A percentile compares a stretch with the other conserved stretches of the same genome.
Evolutionary conservation across 2,888 invertebrate genomes (phyloP).

Genomic region (Acholoe squamosa): DNA sequence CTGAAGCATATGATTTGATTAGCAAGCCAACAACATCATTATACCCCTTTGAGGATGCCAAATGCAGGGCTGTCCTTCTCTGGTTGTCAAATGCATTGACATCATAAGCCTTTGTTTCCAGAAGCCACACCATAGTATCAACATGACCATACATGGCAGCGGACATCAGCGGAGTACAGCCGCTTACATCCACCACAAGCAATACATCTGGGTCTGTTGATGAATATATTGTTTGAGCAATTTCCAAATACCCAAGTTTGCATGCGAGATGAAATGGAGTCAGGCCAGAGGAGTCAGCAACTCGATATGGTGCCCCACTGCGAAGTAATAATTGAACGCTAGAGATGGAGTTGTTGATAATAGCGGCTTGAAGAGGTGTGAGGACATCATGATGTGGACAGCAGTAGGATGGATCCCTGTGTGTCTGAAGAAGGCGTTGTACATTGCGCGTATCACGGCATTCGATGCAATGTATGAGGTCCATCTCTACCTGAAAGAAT

Average conservation of each 20-base stretch:
- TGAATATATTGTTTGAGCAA: background rate
- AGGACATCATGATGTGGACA: background rate
- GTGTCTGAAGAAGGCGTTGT: background rate
- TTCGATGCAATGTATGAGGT: background rate
- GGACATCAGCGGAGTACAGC: background rate
- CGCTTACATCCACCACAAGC: background rate
- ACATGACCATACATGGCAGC: background rate
- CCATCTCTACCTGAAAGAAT: background rate
- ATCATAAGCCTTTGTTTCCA: background rate
- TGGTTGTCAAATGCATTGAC: background rate
- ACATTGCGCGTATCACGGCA: background rate
- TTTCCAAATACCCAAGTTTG: constrained; percentile 4
- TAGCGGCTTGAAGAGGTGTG: background rate
- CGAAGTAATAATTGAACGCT: background rate
- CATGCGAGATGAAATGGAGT: background rate
- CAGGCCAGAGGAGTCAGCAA: background rate
- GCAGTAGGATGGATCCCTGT: background rate
- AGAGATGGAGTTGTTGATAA: background rate
- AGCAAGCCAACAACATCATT: background rate
- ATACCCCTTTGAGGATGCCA: constrained; percentile 19
- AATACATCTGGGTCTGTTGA: background rate
- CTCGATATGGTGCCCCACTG: background rate
- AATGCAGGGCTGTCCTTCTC: background rate
- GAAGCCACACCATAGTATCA: background rate
- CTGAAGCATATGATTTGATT: background rate